These are phyloP conservation scores for Malacoctenus gilli DNA, from an alignment of 2,797 vertebrate genomes.

Conservation along the genomic window DNA sequence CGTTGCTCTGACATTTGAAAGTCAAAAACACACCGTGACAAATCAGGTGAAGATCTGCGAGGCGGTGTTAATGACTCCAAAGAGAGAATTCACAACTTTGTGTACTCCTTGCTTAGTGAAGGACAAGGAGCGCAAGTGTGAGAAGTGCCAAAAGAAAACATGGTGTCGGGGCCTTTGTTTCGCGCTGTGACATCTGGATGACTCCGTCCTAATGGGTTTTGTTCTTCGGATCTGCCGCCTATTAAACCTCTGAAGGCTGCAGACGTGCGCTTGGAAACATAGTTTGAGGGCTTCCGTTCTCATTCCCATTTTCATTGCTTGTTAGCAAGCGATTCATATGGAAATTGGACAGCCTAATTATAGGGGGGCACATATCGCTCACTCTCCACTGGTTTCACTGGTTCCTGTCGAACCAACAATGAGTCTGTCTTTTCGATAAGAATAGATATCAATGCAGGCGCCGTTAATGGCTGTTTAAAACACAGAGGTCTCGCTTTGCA, in stretches of 20 bases:
- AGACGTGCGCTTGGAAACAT: constrained; percentile 50
- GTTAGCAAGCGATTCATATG: constrained; percentile 64
- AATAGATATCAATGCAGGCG: constrained; percentile 22
- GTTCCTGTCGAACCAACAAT: constrained; percentile 39
- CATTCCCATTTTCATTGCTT: constrained; percentile 34
- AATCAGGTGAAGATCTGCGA: constrained; percentile 37
- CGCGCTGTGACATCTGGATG: constrained; percentile 47
- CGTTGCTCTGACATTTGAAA: constrained; percentile 46
- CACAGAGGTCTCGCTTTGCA: constrained; percentile 17
- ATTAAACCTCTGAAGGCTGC: constrained; percentile 45
- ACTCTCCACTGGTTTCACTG: constrained; percentile 49
- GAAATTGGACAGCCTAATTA: constrained; percentile 67
- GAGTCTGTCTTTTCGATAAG: constrained; percentile 13
- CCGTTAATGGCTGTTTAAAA: constrained; percentile 31
- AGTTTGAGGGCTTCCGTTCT: constrained; percentile 49
- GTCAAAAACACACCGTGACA: constrained; percentile 33
- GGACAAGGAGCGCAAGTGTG: constrained; percentile 13
- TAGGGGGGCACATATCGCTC: constrained; percentile 51
- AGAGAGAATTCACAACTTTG: constrained; percentile 8
- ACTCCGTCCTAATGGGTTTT: constrained; percentile 48
- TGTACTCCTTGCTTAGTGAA: constrained; percentile 1
- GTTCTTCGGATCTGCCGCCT: constrained; percentile 35
- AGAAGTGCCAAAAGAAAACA: constrained; percentile 33
- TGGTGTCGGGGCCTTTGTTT: constrained; percentile 13
- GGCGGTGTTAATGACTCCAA: constrained; percentile 25